Base-by-base conservation (phyloP, 2,888 invertebrate species). In the Plebejus melissa region DNA sequence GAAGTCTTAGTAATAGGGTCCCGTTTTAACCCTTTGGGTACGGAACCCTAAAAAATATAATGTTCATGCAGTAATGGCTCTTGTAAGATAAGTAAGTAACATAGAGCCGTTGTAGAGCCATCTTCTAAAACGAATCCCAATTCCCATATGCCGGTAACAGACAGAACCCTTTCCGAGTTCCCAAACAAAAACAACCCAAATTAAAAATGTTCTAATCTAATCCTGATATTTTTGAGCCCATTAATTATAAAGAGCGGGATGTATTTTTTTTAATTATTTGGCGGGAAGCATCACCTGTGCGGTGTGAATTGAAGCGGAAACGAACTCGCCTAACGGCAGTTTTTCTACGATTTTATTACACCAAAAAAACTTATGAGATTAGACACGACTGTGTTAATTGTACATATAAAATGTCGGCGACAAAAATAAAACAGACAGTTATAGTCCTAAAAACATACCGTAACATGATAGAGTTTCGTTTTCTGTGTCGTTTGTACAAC, bases 251-350 rank as follows among this genome's bases (percentile, higher is more conserved):
- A 72, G 72, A 72, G 72, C 72, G 72, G 72, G 54, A 72, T 50
- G 28, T 80, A 80, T 85, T 89, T 88, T 87, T 90, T 90, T 91
- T 90, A 88, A 91, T 90, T 90, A 89, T 89, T 88, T 87, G 86
- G 85, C 86, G 88, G 85, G 85, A 85, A 89, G 87, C 87, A 87
- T 89, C 91, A 92, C 91, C 91, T 90, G 91, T 91, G 89, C 88
- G 87, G 83, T 84, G 90, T 84, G 88, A 87, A 91, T 86, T 88
- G 86, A 86, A 86, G 91, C 92, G 91, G 91, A 93, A 93, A 93
- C 87, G 88, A 87, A 90, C 89, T 86, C 86, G 87, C 83, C 87
- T 93, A 93, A 92, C 93, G 92, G 91, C 80, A 84, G 85, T 87
- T 90, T 88, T 91, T 86, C 83, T 82, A 85, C 82, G 80, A 82